phyloP scores from a whole-genome alignment of 2,113 vertebrate species.

The Emydocephalus ijimae region DNA sequence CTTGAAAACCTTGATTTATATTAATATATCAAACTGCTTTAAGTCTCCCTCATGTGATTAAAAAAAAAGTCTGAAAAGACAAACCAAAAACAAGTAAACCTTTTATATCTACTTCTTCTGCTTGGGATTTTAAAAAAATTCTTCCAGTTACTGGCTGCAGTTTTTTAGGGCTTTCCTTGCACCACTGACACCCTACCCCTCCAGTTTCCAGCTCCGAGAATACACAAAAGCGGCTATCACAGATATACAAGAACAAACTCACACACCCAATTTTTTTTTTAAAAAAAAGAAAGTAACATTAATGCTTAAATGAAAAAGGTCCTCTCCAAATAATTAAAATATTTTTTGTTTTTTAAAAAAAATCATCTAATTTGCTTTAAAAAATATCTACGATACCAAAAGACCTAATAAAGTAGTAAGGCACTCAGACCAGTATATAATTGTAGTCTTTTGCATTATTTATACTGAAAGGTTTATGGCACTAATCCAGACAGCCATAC shows the following conservation, averaged over 20 bases:
- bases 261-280: conserved; percentile 56
- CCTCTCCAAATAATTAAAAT: conserved; percentile 77
- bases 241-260: conserved; percentile 72
- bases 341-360: conserved; percentile 66
- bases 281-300: conserved; percentile 61
- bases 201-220: conserved; percentile 74
- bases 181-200: conserved; percentile 36
- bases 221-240: conserved; percentile 68
- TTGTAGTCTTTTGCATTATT: conserved; percentile 58
- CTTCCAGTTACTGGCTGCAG: conserved; percentile 80
- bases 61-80: conserved; percentile 41
- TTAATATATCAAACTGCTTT: conserved; percentile 41
- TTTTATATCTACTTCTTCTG: conserved; percentile 49
- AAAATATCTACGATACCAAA: conserved; percentile 71
- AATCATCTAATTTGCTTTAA: conserved; percentile 64
- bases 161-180: conserved; percentile 66
- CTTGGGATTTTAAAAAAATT: conserved; percentile 58
- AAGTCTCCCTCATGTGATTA: conserved; percentile 51
- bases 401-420: conserved; percentile 91
- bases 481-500: conserved; percentile 54
- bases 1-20: conserved; percentile 56
- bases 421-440: conserved; percentile 81
- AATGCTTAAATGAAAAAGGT: conserved; percentile 76
- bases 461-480: conserved; percentile 71
- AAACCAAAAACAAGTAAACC: conserved; percentile 34